Conservation (phyloP, 1,140 invertebrate genomes). For the Calliopsis andreniformis region DNA sequence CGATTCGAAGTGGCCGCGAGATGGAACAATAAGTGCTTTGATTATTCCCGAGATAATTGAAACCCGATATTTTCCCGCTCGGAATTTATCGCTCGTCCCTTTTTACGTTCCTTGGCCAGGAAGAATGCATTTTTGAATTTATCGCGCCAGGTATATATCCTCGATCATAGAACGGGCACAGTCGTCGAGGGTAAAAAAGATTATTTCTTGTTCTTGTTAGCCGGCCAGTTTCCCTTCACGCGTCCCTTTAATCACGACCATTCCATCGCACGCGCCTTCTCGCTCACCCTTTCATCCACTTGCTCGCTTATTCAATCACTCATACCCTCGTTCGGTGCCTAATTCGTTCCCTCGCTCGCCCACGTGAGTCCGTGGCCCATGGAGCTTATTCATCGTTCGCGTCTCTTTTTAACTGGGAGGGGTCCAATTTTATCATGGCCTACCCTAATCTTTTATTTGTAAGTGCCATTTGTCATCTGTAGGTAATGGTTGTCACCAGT, state of each 20-base stretch:
- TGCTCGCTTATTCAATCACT: not conserved
- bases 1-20: not conserved
- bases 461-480: too few relatives aligned
- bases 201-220: not conserved
- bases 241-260: not conserved
- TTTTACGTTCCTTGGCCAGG: not conserved
- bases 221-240: not conserved
- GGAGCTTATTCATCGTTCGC: not conserved
- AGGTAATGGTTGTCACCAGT: too few relatives aligned
- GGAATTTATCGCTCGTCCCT: conserved; percentile 4
- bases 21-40: not conserved
- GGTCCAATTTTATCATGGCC: too few relatives aligned
- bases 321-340: not conserved
- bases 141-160: not conserved
- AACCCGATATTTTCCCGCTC: conserved; percentile 26
- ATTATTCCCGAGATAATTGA: conserved; percentile 38
- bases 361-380: not conserved
- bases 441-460: too few relatives aligned
- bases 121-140: conserved; percentile 14
- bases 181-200: not conserved
- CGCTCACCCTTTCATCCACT: too few relatives aligned
- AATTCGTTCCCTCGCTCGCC: not conserved
- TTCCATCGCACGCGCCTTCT: not conserved
- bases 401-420: too few relatives aligned
- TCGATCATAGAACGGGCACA: not conserved